Base-by-base conservation (phyloP, 2,888 invertebrate species). In the Drosophila picticornis region DNA sequence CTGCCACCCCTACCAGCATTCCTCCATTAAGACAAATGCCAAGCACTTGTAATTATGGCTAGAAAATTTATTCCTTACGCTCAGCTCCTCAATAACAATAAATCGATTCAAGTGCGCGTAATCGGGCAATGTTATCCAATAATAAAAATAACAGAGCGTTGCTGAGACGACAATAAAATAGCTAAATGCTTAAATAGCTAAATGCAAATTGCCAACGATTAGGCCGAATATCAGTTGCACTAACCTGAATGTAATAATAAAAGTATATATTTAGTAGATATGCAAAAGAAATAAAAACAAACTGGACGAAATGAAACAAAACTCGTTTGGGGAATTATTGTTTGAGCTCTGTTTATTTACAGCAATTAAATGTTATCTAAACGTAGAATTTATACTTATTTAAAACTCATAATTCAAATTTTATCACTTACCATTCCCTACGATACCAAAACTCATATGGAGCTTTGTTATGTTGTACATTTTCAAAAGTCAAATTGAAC, bases 51-150 rank as follows among this genome's bases (percentile, higher is more conserved):
- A 88, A 85, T 85, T 85, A 88, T 87, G 73, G 89, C 82, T 78
- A 70, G 80, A 86, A 81, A 80, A 63, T 58, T 63, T 80, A 70
- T 80, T 59, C 68, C 70, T 53, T 51, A 34, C 53, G 60, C 61
- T 75, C 53, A 59, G 48, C 55, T 65, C 64, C 75, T 81, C 85
- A 87, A 85, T 89, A 85, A 85, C 85, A 80, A 85, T 85, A 85
- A 85, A 86, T 87, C 84, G 87, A 85, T 84, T 88, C 80, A 78
- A 89, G 87, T 84, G 84, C 80, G 78, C 84, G 89, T 85, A 87
- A 88, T 85, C 89, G 84, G 80, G 70, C 83, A 76, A 88, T 88
- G 77, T 76, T 87, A 85, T 86, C 82, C 84, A 80, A 84, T 81
- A 88, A 88, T 86, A 88, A 85, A 81, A 86, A 84, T 84, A 84